Evolutionary conservation across 2,113 vertebrate species (phyloP).

Genomic region (Oceanites oceanicus): DNA sequence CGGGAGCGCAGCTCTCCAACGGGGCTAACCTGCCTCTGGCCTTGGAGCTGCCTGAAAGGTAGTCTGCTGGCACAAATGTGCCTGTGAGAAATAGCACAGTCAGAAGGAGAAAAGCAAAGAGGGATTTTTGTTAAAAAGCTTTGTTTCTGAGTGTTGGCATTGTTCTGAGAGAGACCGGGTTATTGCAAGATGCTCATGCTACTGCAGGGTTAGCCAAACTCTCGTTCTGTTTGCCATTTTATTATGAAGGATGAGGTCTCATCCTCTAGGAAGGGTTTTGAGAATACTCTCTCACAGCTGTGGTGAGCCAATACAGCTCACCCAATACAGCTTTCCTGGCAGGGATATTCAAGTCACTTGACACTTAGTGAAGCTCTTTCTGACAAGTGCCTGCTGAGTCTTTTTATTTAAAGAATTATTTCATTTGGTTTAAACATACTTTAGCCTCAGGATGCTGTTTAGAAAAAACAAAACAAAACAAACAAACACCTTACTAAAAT

Average conservation of each 20-base stretch:
- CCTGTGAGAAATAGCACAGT: not conserved
- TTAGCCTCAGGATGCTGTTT: not conserved
- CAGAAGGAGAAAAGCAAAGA: not conserved
- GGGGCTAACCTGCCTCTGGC: not conserved
- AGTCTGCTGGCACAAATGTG: not conserved
- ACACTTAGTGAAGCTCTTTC: not conserved
- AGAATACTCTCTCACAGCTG: not conserved
- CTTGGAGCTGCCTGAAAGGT: not conserved
- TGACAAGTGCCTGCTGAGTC: not conserved
- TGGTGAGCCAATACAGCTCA: not conserved
- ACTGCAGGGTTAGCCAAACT: not conserved
- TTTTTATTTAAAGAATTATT: not conserved
- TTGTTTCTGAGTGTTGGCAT: not conserved
- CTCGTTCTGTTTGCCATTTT: not conserved
- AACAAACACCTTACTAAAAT: not conserved
- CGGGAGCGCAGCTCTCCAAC: not conserved
- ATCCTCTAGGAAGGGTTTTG: not conserved
- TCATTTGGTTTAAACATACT: not conserved
- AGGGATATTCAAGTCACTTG: not conserved
- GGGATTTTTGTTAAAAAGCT: not conserved
- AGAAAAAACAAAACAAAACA: not conserved
- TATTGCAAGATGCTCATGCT: not conserved
- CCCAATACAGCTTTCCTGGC: not conserved
- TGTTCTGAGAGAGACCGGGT: not conserved
- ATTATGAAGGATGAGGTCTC: not conserved